Evolutionary conservation across 2,888 invertebrate genomes (phyloP).

Genomic region (Epinotia bilunana): DNA sequence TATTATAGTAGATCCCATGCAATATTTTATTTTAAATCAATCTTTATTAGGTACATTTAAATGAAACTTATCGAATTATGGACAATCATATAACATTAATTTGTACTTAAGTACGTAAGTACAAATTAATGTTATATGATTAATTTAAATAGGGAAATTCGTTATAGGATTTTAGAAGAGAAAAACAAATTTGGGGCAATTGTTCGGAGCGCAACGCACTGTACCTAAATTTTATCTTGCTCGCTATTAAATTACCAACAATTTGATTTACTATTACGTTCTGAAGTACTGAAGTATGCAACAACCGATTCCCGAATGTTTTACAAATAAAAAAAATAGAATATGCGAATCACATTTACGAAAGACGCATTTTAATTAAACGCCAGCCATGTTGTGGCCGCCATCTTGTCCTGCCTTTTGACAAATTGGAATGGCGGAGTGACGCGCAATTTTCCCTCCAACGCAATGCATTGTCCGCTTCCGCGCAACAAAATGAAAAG

Average conservation of each 20-base stretch:
- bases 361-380: slow-evolving; percentile 83
- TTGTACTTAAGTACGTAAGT: not conserved
- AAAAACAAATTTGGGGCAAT: not conserved
- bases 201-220: no score
- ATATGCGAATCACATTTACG: slow-evolving; percentile 44
- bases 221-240: no score
- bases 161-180: not conserved
- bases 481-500: slow-evolving; percentile 83
- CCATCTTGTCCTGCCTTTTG: slow-evolving; percentile 80
- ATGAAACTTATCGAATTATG: no score
- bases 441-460: slow-evolving; percentile 84
- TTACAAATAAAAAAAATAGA: not conserved
- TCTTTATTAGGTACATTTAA: no score
- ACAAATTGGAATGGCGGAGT: slow-evolving; percentile 84
- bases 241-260: not conserved
- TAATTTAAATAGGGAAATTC: not conserved
- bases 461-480: slow-evolving; percentile 71
- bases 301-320: not conserved
- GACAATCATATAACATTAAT: no score
- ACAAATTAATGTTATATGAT: no score
- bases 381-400: slow-evolving; percentile 77
- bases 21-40: no score
- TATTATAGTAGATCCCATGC: no score
- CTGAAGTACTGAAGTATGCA: not conserved
- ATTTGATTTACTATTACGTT: not conserved